These are phyloP conservation scores for Chamaetylas fuelleborni DNA, from an alignment of 2,113 vertebrate genomes.

Conservation along the genomic window DNA sequence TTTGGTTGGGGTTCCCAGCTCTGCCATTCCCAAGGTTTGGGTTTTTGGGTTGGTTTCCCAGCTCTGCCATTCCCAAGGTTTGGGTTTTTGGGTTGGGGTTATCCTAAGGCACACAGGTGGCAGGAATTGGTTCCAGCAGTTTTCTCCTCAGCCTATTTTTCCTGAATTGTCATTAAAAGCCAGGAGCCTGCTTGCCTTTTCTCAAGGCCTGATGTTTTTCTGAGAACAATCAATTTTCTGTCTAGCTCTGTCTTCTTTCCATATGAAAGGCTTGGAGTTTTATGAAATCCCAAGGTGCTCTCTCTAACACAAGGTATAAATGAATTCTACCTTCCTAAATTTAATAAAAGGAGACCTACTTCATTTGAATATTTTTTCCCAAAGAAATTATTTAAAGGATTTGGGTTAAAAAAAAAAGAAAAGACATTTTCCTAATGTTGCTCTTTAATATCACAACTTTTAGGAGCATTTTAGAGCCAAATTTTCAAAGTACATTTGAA, in stretches of 20 bases:
- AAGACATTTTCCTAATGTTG: not conserved
- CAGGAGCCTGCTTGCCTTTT: not conserved
- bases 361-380: not conserved
- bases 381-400: not conserved
- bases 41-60: too few species aligned
- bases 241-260: not conserved
- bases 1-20: too few species aligned
- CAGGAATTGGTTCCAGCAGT: not conserved
- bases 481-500: not conserved
- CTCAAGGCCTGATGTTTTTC: not conserved
- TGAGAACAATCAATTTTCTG: not conserved
- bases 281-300: not conserved
- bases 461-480: not conserved
- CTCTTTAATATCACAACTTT: not conserved
- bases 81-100: not conserved
- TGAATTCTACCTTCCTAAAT: not conserved
- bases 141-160: not conserved
- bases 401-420: not conserved
- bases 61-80: too few species aligned
- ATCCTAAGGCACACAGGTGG: not conserved
- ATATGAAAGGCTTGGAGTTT: not conserved
- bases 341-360: not conserved
- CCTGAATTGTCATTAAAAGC: not conserved
- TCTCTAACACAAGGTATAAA: not conserved
- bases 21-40: too few species aligned